Conservation (phyloP, 1,140 invertebrate species). For the Meloidogyne hapla region DNA sequence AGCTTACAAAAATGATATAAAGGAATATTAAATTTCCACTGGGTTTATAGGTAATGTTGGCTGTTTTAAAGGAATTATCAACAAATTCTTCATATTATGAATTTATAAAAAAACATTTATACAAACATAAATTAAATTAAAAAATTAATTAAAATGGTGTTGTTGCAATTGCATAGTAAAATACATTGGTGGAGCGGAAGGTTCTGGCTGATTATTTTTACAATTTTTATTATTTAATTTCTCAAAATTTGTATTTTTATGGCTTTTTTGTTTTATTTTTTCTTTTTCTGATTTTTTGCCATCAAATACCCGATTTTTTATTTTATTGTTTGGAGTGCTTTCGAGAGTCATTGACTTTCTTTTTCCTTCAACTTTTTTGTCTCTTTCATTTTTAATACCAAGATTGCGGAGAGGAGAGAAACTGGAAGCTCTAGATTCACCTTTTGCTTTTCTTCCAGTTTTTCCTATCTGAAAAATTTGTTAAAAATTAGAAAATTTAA, state of each 20-base stretch:
- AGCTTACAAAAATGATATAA: too few relatives aligned
- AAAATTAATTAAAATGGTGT: conserved; percentile 1
- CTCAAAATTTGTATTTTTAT: background rate
- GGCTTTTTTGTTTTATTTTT: background rate
- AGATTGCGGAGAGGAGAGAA: background rate
- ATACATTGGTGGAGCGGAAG: background rate
- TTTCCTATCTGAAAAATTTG: background rate
- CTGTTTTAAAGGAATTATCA: too few relatives aligned
- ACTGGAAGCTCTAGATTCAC: background rate
- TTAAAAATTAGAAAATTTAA: background rate
- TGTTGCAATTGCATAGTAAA: conserved; percentile 1
- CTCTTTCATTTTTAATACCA: background rate
- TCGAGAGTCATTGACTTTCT: background rate
- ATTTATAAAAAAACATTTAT: background rate
- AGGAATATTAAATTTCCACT: too few relatives aligned
- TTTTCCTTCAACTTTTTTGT: background rate
- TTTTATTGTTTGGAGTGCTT: background rate
- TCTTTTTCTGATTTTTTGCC: background rate
- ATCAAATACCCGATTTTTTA: background rate
- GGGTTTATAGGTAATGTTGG: too few relatives aligned
- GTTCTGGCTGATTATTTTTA: background rate
- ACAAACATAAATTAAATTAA: background rate
- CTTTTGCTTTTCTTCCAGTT: background rate
- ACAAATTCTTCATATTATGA: too few relatives aligned
- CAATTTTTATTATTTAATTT: background rate